Conservation (phyloP, 2,113 vertebrate species). For the Prolemur simus region DNA sequence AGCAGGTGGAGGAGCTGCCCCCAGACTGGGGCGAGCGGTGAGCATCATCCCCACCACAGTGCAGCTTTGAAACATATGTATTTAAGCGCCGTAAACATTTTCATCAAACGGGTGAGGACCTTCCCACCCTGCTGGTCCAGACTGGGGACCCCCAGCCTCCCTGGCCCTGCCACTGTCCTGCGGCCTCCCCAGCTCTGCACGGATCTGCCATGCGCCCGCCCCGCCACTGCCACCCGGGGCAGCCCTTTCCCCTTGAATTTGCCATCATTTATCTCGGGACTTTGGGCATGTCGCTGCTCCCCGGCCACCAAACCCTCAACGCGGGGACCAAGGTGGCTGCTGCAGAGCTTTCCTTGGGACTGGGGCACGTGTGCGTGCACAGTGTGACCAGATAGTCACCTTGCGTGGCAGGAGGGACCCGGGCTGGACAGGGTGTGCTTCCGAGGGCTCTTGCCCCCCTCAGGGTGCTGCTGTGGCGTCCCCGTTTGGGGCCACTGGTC, state of each 20-base stretch:
- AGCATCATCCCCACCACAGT: rapidly evolving
- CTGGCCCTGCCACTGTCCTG: rapidly evolving
- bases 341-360: background rate
- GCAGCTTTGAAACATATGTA: background rate
- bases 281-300: background rate
- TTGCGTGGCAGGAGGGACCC: background rate
- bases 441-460: rapidly evolving
- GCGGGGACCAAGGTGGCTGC: background rate
- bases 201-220: rapidly evolving
- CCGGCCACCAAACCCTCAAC: too few relatives aligned
- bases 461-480: rapidly evolving
- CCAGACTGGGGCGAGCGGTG: rapidly evolving
- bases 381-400: too few relatives aligned
- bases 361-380: rapidly evolving
- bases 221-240: too few relatives aligned
- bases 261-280: too few relatives aligned
- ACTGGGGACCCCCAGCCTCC: background rate
- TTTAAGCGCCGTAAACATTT: rapidly evolving
- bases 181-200: background rate
- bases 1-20: background rate
- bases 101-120: rapidly evolving
- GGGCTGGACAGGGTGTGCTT: rapidly evolving
- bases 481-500: background rate
- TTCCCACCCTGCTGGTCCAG: too few relatives aligned
- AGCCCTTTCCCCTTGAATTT: background rate